These are phyloP conservation scores for Rhinichthys klamathensis DNA, from an alignment of 2,113 vertebrate genomes.

Conservation along the genomic window DNA sequence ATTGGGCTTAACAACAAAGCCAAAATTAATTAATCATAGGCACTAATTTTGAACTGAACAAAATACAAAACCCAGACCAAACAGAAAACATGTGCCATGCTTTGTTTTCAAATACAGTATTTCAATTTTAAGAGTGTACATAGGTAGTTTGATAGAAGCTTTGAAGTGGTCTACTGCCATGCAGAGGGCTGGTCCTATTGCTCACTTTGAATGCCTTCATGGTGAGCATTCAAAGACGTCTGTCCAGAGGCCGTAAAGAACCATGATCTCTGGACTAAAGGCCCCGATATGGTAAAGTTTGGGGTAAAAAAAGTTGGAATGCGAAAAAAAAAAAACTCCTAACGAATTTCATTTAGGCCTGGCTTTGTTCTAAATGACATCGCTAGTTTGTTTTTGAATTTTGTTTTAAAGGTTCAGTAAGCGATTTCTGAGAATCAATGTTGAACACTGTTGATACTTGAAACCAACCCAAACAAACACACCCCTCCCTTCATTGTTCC, in stretches of 20 bases:
- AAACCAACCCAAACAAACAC: no score
- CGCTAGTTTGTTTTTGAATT: no score
- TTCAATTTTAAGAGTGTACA: not conserved
- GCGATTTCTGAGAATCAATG: no score
- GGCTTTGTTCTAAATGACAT: no score
- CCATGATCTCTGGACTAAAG: not conserved
- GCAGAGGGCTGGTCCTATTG: not conserved
- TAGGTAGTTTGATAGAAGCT: not conserved
- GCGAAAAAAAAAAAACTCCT: no score
- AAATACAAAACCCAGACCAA: not conserved
- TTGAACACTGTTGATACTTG: no score
- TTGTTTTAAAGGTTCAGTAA: no score
- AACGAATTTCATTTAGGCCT: no score
- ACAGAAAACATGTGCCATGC: conserved; percentile 39
- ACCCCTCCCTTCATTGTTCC: no score
- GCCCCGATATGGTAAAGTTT: no score
- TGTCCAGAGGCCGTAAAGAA: not conserved
- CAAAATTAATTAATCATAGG: not conserved
- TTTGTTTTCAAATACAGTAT: not conserved
- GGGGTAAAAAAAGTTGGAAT: no score
- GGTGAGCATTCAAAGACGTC: not conserved
- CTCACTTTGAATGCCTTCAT: not conserved
- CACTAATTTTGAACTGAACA: conserved; percentile 18
- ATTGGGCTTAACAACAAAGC: conserved; percentile 4
- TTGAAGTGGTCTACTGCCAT: not conserved